Base-by-base conservation (phyloP, 2,888 invertebrate species). In the Amphipyra tragopoginis region DNA sequence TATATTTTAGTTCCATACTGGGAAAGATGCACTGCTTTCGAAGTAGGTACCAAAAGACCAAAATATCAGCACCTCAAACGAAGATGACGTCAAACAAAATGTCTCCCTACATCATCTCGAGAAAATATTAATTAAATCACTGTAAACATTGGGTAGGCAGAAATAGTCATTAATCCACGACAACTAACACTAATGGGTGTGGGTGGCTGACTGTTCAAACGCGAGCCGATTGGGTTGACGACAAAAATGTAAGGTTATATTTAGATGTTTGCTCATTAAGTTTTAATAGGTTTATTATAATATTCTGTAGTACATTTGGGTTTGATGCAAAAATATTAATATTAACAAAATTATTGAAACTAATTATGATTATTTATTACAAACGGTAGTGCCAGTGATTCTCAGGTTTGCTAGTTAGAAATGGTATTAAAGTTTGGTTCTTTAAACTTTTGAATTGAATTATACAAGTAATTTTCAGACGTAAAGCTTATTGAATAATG, bases 61-160 rank as follows among this genome's bases (percentile, higher is more conserved):
- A 61, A 44, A 67, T 15, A 15, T 21, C 21, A 34, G 15, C 29
- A 29, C 34, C 8, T 44, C 36, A 57, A 50, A 21, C 21, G 43
- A 38, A 50, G 53, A 65, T 85, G 82, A 84, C 74, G 80, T 83
- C 82, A 80, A 82, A 83, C 80, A 79, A 82, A 72, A 85, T 81
- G 81, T 70, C 54, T 52, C 69, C 66, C 63, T 86, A 76, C 76
- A 84, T 82, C 85, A 83, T 81, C 61, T 74, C 68, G 62, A 79
- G 83, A 86, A 88, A 86, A 87, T 86, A 80, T 87, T 88, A 89
- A 90, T 86, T 87, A 87, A 86, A 83, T 75, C 77, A 68, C 72
- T 83, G 81, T 85, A 86, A 88, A 86, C 79, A 82, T 85, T 81
- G 83, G 83, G 79, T 82, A 82, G 80, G 77, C 78, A 76, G 74